These are phyloP conservation scores for Apogon talboti DNA, from an alignment of 2,797 vertebrate species.

Conservation along the genomic window DNA sequence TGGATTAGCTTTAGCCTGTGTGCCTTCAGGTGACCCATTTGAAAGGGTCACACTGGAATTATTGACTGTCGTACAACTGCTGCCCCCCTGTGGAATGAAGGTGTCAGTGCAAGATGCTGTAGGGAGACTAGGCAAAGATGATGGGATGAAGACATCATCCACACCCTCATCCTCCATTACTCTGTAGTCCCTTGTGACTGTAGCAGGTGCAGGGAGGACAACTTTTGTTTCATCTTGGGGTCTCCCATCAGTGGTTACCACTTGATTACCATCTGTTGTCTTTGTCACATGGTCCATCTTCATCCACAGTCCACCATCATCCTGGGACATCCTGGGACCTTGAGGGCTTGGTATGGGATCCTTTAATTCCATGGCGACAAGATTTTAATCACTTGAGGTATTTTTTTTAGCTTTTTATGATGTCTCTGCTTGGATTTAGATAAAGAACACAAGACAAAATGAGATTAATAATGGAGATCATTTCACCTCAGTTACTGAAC, in stretches of 20 bases:
- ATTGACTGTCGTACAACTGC: constrained; percentile 24
- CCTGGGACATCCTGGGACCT: constrained; percentile 24
- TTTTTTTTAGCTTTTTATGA: neutral
- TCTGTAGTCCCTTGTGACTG: constrained; percentile 20
- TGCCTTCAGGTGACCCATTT: constrained; percentile 61
- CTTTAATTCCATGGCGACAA: constrained; percentile 41
- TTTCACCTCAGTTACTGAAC: neutral
- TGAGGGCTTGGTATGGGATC: constrained; percentile 9
- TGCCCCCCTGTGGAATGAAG: constrained; percentile 53
- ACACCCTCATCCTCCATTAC: constrained; percentile 53
- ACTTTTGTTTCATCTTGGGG: neutral
- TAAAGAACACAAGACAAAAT: constrained; percentile 20
- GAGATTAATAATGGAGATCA: neutral
- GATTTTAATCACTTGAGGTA: constrained; percentile 11
- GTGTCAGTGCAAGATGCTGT: constrained; percentile 4
- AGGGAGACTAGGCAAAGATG: neutral
- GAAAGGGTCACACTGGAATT: constrained; percentile 62
- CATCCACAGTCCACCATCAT: constrained; percentile 47
- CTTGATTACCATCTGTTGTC: neutral
- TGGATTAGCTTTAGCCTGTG: constrained; percentile 72
- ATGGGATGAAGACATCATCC: constrained; percentile 53
- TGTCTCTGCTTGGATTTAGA: constrained; percentile 11
- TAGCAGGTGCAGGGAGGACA: neutral
- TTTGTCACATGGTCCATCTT: constrained; percentile 35
- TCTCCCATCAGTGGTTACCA: neutral